A percentile compares a stretch with the other conserved stretches of the same genome.
Conservation (phyloP, 2,888 invertebrate genomes). For the Sceliomorpha sp. region DNA sequence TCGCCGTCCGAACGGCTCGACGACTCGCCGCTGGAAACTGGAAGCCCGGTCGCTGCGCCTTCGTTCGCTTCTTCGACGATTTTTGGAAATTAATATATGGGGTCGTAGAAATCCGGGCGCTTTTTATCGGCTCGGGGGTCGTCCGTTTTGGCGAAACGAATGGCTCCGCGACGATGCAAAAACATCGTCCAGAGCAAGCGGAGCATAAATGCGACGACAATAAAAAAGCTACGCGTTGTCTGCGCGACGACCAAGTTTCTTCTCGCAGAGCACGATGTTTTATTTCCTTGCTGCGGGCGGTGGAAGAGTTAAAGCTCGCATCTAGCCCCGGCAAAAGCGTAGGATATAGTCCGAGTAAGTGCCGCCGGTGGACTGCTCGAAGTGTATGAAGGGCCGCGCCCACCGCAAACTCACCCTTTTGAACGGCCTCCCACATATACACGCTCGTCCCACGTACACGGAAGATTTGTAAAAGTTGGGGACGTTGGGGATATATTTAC, state of each 20-base stretch:
- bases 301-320: conserved; percentile 67
- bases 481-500: conserved; percentile 74
- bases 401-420: conserved; percentile 56
- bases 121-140: too few relatives aligned
- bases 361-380: conserved; percentile 53
- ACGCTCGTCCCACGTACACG: conserved; percentile 56
- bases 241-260: conserved; percentile 64
- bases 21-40: too few relatives aligned
- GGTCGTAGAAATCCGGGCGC: too few relatives aligned
- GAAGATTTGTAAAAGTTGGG: conserved; percentile 75
- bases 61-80: too few relatives aligned
- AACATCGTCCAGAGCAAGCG: conserved; percentile 43
- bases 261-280: conserved; percentile 63
- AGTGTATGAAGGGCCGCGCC: conserved; percentile 70
- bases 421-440: conserved; percentile 43
- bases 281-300: conserved; percentile 66
- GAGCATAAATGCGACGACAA: conserved; percentile 52
- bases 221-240: conserved; percentile 48
- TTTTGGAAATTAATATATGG: too few relatives aligned
- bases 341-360: conserved; percentile 57
- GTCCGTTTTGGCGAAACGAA: too few relatives aligned
- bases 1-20: too few relatives aligned
- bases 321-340: conserved; percentile 51
- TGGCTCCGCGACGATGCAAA: too few relatives aligned
- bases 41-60: too few relatives aligned